These are phyloP conservation scores for Gymnocephalus cernua DNA, from an alignment of 2,113 vertebrate genomes.

Conservation along the genomic window DNA sequence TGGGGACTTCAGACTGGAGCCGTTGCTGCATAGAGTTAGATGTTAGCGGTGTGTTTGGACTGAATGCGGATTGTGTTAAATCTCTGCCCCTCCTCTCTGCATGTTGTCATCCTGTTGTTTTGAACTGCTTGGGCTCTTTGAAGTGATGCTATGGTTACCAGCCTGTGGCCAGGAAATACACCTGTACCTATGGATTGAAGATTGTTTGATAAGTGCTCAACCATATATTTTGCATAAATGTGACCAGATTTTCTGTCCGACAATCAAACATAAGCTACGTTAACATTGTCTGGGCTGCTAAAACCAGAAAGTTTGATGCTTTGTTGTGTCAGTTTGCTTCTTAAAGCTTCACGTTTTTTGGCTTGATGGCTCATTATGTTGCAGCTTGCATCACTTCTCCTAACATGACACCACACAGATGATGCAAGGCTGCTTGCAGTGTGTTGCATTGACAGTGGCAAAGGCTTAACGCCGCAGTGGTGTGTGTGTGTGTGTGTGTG, in stretches of 20 bases:
- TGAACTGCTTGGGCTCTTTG: constrained; percentile 27
- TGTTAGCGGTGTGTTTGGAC: neutral
- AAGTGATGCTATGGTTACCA: constrained; percentile 43
- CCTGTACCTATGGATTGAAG: neutral
- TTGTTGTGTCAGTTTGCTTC: neutral
- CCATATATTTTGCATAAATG: neutral
- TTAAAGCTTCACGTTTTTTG: neutral
- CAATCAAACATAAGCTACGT: neutral
- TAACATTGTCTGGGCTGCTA: neutral
- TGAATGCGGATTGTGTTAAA: constrained; percentile 27
- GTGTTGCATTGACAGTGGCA: constrained; percentile 42
- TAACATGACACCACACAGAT: constrained; percentile 21
- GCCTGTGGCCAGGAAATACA: neutral
- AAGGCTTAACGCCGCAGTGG: neutral
- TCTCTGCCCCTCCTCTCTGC: constrained; percentile 7
- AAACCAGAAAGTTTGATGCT: neutral
- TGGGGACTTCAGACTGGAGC: neutral
- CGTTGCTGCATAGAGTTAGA: neutral
- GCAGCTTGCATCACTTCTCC: constrained; percentile 49
- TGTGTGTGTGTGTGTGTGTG: neutral
- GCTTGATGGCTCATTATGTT: constrained; percentile 1
- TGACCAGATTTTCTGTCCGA: neutral
- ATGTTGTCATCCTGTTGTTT: constrained; percentile 44
- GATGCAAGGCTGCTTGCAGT: constrained; percentile 57
- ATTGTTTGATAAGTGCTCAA: neutral